Evolutionary conservation across 2,888 invertebrate species (phyloP).

Genomic region (Dendrolimus pini): DNA sequence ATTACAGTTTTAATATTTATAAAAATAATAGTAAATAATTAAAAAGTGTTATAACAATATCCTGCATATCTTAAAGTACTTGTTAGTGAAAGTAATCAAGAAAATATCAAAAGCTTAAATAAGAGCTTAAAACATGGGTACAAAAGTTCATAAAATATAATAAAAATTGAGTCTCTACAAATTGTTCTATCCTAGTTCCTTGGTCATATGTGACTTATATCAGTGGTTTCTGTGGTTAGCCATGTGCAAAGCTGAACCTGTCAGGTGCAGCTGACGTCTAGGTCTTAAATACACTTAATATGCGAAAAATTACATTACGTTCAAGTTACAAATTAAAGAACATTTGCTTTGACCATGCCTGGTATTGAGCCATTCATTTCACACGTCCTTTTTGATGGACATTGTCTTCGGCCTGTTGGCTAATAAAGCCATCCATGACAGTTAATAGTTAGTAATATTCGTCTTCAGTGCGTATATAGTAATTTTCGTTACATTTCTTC

Average conservation of each 20-base stretch:
- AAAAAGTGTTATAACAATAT: too few species aligned
- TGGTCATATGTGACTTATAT: conserved; percentile 32
- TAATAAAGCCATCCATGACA: too few species aligned
- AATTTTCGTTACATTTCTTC: too few species aligned
- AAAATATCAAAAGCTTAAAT: too few species aligned
- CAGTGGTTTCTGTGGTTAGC: conserved; percentile 56
- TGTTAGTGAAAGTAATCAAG: too few species aligned
- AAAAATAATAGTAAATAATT: too few species aligned
- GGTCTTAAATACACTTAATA: not conserved
- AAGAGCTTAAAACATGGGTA: too few species aligned
- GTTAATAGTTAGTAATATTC: too few species aligned
- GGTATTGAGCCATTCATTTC: not conserved
- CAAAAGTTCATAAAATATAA: not conserved
- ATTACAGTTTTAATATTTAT: too few species aligned
- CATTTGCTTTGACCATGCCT: not conserved
- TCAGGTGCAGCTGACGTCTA: conserved; percentile 50
- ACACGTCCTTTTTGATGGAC: not conserved
- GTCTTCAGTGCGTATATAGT: too few species aligned
- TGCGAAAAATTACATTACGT: not conserved
- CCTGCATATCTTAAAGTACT: too few species aligned
- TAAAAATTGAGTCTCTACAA: conserved; percentile 16
- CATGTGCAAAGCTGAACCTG: conserved; percentile 56
- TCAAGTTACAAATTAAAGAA: not conserved
- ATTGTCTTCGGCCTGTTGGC: too few species aligned
- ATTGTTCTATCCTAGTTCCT: conserved; percentile 25